Evolutionary conservation across 1,140 invertebrate genomes (phyloP).

Genomic region (Drosophila nasuta): DNA sequence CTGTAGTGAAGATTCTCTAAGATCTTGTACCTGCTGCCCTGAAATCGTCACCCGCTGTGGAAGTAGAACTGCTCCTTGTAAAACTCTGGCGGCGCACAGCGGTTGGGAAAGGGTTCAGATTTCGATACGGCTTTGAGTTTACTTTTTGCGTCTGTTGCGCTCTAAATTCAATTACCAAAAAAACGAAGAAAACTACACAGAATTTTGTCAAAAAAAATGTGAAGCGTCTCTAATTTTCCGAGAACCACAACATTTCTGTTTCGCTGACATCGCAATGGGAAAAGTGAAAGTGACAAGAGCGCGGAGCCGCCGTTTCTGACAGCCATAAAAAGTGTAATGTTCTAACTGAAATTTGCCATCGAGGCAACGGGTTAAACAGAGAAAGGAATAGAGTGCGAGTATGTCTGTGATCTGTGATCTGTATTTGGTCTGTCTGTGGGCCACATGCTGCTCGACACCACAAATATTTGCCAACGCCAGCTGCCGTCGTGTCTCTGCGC

Average conservation of each 20-base stretch:
- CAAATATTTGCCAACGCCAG: conserved; percentile 73
- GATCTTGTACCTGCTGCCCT: conserved; percentile 5
- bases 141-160: conserved; percentile 56
- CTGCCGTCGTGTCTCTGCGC: conserved; percentile 30
- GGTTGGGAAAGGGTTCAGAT: conserved; percentile 50
- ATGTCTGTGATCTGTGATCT: conserved; percentile 4
- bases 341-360: conserved; percentile 51
- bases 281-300: conserved; percentile 71
- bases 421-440: conserved; percentile 13
- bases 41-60: conserved; percentile 55
- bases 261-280: conserved; percentile 13
- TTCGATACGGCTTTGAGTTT: conserved; percentile 23
- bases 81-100: conserved; percentile 44
- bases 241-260: conserved; percentile 41
- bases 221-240: conserved; percentile 70
- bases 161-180: conserved; percentile 72
- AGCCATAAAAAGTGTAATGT: conserved; percentile 79
- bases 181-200: conserved; percentile 24
- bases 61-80: conserved; percentile 59
- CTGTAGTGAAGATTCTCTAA: neutral
- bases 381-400: neutral
- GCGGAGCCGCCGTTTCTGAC: conserved; percentile 64
- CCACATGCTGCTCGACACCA: conserved; percentile 70
- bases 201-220: conserved; percentile 55
- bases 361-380: conserved; percentile 57